Evolutionary conservation across 2,113 vertebrate genomes (phyloP).

Genomic region (Ochotona curzoniae): DNA sequence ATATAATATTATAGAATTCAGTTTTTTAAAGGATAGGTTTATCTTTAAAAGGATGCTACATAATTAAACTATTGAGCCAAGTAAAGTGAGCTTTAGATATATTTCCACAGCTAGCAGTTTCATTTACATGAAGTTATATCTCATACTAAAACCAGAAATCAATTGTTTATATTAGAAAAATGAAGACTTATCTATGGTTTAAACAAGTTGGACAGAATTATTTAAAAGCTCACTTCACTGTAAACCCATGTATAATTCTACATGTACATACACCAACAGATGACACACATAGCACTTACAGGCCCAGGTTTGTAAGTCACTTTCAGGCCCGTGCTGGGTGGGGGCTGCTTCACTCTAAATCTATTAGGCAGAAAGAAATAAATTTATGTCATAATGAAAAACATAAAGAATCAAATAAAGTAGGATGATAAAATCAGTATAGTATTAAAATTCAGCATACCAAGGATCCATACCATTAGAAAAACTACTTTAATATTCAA

Average conservation of each 20-base stretch:
- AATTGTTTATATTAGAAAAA: neutral
- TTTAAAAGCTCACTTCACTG: neutral
- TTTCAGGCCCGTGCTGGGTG: conserved; percentile 88
- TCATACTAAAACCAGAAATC: neutral
- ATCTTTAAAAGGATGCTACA: too few species aligned
- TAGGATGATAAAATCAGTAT: neutral
- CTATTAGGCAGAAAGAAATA: conserved; percentile 82
- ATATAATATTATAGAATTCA: neutral
- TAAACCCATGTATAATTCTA: neutral
- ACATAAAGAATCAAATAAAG: neutral
- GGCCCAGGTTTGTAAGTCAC: conserved; percentile 91
- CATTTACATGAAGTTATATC: neutral
- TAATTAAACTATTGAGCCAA: neutral
- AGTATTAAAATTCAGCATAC: neutral
- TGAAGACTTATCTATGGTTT: neutral
- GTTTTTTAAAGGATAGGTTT: neutral
- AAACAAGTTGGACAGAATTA: neutral
- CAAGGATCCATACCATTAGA: neutral
- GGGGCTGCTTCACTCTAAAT: conserved; percentile 93
- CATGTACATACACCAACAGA: neutral
- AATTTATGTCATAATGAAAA: neutral
- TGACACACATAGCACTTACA: conserved; percentile 83
- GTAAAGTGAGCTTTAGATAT: neutral
- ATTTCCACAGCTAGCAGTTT: neutral
- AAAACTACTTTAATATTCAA: neutral